phyloP scores from a whole-genome alignment of 2,797 vertebrate species.

The Lepus townsendii region DNA sequence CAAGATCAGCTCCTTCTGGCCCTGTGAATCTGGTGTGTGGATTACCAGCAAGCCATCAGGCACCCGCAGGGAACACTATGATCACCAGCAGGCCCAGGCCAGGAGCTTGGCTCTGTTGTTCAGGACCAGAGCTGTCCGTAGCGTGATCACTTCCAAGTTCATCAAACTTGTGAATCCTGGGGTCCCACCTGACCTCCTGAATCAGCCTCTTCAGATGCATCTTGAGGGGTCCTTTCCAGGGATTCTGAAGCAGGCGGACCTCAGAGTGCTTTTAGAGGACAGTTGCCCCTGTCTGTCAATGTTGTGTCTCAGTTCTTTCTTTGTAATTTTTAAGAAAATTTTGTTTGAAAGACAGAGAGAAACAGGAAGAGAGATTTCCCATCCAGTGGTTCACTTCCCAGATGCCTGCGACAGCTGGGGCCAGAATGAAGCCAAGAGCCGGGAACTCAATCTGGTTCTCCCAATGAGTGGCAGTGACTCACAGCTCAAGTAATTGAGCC shows the following conservation, averaged over 20 bases:
- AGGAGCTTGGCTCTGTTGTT: not conserved
- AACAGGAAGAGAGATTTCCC: too few species aligned
- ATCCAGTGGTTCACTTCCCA: too few species aligned
- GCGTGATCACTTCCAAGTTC: not conserved
- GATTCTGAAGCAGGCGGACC: not conserved
- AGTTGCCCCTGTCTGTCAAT: not conserved
- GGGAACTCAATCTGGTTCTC: too few species aligned
- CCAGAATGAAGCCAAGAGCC: too few species aligned
- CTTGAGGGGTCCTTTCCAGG: not conserved
- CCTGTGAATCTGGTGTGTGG: constrained; percentile 42
- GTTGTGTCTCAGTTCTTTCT: not conserved
- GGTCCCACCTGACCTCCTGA: not conserved
- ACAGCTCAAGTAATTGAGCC: too few species aligned
- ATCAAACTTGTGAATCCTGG: not conserved
- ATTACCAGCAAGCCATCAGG: not conserved
- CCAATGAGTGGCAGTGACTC: too few species aligned
- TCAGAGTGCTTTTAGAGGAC: not conserved
- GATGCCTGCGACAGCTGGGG: too few species aligned
- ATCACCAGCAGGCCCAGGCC: not conserved
- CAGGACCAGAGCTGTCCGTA: not conserved
- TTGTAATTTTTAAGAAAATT: too few species aligned
- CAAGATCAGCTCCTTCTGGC: not conserved
- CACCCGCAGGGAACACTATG: not conserved
- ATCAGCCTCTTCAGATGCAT: not conserved
- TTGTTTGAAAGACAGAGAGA: too few species aligned